Evolutionary conservation across 1,140 invertebrate genomes (phyloP).

Genomic region (Scaptomyza pallida): DNA sequence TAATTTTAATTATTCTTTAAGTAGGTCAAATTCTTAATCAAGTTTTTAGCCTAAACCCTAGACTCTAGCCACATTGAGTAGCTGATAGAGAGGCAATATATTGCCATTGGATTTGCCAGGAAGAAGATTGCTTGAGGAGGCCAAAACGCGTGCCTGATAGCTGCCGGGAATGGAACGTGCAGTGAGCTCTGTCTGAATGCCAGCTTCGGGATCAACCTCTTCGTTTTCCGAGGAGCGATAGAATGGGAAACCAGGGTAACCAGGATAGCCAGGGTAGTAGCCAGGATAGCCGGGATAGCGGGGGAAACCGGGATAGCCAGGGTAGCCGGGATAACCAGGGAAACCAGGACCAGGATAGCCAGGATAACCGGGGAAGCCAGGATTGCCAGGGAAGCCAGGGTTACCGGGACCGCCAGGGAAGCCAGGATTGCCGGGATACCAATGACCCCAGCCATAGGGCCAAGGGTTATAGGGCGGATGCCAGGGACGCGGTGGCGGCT

Average conservation of each 20-base stretch:
- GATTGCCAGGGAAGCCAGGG: constrained; percentile 6
- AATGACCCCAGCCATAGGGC: constrained; percentile 41
- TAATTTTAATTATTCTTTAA: neutral
- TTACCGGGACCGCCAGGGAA: constrained; percentile 3
- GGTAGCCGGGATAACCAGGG: constrained; percentile 20
- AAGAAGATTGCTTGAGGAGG: constrained; percentile 42
- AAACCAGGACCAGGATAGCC: constrained; percentile 22
- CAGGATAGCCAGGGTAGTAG: constrained; percentile 22
- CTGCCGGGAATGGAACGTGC: constrained; percentile 40
- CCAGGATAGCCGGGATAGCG: constrained; percentile 39
- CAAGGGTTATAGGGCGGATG: constrained; percentile 49
- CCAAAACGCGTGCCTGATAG: constrained; percentile 53
- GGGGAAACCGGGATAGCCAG: constrained; percentile 34
- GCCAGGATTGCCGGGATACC: constrained; percentile 16
- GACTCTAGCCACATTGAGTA: constrained; percentile 56
- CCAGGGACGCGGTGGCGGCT: constrained; percentile 36
- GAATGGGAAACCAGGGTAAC: constrained; percentile 1
- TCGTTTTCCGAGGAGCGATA: constrained; percentile 44
- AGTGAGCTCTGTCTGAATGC: constrained; percentile 9
- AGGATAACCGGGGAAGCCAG: constrained; percentile 10
- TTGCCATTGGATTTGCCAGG: constrained; percentile 49
- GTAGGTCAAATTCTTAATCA: neutral
- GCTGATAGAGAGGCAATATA: constrained; percentile 61
- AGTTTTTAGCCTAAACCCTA: constrained; percentile 5
- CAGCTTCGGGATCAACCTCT: constrained; percentile 35